phyloP scores from a whole-genome alignment of 2,113 vertebrate species.

The Pygoscelis adeliae region DNA sequence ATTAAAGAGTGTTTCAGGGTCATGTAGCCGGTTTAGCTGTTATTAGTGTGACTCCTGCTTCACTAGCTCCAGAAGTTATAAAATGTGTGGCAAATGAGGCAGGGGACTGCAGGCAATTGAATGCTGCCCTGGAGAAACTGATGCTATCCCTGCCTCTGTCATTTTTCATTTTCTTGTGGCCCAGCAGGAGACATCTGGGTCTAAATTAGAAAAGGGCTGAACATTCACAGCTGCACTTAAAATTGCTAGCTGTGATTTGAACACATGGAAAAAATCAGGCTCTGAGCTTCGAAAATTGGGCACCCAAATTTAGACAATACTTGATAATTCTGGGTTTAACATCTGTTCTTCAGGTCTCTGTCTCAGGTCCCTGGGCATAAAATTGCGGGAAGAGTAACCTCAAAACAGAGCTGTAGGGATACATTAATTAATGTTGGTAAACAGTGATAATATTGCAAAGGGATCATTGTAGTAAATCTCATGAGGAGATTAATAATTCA shows the following conservation, averaged over 20 bases:
- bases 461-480: background rate
- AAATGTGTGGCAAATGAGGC: background rate
- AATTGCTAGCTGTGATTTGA: background rate
- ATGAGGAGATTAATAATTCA: conserved; percentile 2
- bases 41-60: background rate
- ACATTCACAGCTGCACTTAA: conserved; percentile 32
- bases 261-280: background rate
- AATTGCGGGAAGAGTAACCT: background rate
- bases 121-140: conserved; percentile 5
- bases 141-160: conserved; percentile 5
- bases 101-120: background rate
- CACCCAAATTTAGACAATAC: background rate
- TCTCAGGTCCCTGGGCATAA: background rate
- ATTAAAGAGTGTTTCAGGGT: background rate
- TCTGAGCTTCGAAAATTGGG: background rate
- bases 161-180: conserved; percentile 17
- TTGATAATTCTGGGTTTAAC: background rate
- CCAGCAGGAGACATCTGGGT: background rate
- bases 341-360: background rate
- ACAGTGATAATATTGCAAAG: background rate
- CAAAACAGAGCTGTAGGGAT: background rate
- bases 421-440: background rate
- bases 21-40: background rate
- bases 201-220: conserved; percentile 28
- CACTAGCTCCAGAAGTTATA: background rate